phyloP scores from a whole-genome alignment of 2,113 vertebrate genomes.

The Misgurnus mizolepis region DNA sequence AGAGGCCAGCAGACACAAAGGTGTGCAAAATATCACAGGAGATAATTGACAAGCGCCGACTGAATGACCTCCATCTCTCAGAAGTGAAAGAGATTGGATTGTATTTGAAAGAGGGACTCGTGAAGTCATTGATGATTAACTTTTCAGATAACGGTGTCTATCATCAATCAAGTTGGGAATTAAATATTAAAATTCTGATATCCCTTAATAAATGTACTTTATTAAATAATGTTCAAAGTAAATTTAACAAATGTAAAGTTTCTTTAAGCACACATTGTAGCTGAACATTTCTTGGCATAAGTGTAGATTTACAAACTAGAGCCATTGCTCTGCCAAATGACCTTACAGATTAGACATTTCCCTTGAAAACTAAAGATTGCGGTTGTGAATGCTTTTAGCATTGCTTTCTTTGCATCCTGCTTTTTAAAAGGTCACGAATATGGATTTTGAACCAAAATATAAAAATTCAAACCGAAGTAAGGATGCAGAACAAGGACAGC shows the following conservation, averaged over 20 bases:
- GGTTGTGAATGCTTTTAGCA: no score
- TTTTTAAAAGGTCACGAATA: neutral
- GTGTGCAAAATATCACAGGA: slow-evolving; percentile 48
- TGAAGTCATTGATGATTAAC: slow-evolving; percentile 7
- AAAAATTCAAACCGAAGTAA: neutral
- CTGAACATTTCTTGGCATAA: no score
- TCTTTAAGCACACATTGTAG: no score
- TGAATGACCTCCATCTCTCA: slow-evolving; percentile 24
- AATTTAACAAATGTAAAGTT: no score
- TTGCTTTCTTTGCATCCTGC: no score
- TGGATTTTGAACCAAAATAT: neutral
- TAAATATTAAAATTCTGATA: no score
- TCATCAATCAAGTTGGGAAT: neutral
- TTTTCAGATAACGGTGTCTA: neutral
- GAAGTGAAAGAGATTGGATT: neutral
- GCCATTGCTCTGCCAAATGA: no score
- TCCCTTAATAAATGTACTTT: no score
- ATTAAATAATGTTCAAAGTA: no score
- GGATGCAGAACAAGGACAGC: neutral
- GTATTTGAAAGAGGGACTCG: neutral
- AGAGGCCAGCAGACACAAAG: slow-evolving; percentile 33
- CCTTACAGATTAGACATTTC: no score
- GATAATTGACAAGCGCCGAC: slow-evolving; percentile 42
- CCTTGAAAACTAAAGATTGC: no score
- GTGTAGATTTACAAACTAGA: no score